Percentiles rank a stretch among this genome's conserved stretches.
These are phyloP conservation scores for Cataglyphis cursor DNA, from an alignment of 2,888 invertebrate species.

Conservation along the genomic window DNA sequence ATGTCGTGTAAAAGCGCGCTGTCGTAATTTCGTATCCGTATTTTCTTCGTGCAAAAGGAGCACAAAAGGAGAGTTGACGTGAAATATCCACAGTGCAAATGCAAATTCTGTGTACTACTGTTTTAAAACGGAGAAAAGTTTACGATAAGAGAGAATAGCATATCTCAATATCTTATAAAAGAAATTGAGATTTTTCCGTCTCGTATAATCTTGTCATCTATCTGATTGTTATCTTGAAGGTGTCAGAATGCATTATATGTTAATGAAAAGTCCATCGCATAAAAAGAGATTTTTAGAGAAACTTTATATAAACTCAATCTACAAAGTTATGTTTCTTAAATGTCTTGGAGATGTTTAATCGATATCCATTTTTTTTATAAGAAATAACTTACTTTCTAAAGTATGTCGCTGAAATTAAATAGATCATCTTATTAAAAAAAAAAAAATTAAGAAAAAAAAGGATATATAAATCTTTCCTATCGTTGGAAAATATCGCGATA, in stretches of 20 bases:
- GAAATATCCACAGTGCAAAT: constrained; percentile 7
- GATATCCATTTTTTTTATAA: background rate
- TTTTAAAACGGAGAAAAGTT: constrained; percentile 12
- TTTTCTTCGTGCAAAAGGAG: background rate
- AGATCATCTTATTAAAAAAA: background rate
- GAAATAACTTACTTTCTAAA: background rate
- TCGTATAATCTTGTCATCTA: background rate
- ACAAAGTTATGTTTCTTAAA: background rate
- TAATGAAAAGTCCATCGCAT: constrained; percentile 1
- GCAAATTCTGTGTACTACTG: constrained; percentile 7
- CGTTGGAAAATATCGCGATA: constrained; percentile 43
- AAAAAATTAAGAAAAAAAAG: too few species aligned
- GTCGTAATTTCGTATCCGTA: background rate
- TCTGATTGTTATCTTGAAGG: background rate
- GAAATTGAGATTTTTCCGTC: constrained; percentile 1
- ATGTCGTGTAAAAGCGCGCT: constrained; percentile 54
- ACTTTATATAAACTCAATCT: background rate
- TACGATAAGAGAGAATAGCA: background rate
- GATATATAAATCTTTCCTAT: constrained; percentile 37
- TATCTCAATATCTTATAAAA: background rate
- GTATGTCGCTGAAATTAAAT: background rate
- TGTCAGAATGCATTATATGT: background rate
- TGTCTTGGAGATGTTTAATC: constrained; percentile 9
- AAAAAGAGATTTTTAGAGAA: constrained; percentile 4
- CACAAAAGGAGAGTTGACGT: background rate